Base-by-base conservation (phyloP, 2,888 invertebrate genomes). In the Taphrorychus bicolor region DNA sequence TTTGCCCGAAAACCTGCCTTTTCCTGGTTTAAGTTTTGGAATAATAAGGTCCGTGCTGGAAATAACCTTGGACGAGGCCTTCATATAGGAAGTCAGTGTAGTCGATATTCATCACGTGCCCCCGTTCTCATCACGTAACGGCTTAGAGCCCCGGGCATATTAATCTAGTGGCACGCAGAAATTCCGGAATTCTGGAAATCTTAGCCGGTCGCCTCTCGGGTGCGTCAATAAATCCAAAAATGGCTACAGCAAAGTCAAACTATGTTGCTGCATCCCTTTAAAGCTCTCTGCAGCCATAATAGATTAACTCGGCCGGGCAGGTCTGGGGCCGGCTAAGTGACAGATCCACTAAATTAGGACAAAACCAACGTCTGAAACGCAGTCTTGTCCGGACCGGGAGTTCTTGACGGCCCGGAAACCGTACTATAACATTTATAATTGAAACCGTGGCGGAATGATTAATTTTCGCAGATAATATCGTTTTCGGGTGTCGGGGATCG, bases 91-190 rank as follows among this genome's bases (percentile, higher is more conserved):
- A 32, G 32, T 32, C 7, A 32, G 32, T 32, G 11, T 32, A 7
- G n/a, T 11, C 9, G 32, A 32, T 32, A 3, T 32, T 32, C 32
- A 7, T 76, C 77, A 77, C 76, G 76, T 74, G 75, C 62, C 71
- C 66, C 69, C 64, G 66, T 75, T 74, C 75, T 76, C 76, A 74
- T 76, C 76, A 76, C 76, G 76, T 77, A 75, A 76, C 74, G 69
- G 14, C 45, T 5, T 71, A 72, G 71, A 69, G 73, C 76, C 74
- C 71, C 71, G 70, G 73, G 77, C 75, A 76, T 74, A 76, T 75
- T 61, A 77, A 77, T 76, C 77, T 74, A 75, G 75, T 71, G 42
- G 73, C 73, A 73, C 74, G 70, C 17, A 45, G 17, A 5, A 14
- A 11, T 5, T 17, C 1, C 45, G 5, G 16, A 45, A 17, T 14